Evolutionary conservation across 2,113 vertebrate genomes (phyloP), one percentile per base, ranked within the genome.

Genomic region (Chaetorhynchus papuensis): DNA sequence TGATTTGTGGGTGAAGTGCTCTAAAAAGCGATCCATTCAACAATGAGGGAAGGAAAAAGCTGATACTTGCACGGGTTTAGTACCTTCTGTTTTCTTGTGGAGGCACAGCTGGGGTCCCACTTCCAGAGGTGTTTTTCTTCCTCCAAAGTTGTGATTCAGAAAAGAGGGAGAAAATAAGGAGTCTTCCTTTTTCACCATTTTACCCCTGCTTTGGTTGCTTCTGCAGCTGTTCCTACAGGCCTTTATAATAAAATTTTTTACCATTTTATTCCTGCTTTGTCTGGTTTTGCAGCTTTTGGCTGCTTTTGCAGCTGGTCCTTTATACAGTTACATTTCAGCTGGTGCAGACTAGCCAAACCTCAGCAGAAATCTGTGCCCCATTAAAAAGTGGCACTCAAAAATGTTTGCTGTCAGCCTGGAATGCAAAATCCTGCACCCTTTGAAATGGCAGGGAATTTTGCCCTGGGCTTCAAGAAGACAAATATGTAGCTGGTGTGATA

Each of bases 311-410:
- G 65, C 47, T 85, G 70, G 56, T 80, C 44, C 60, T 83, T 94
- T 93, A 13, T 50, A 11, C 49, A 41, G 66, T 83, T 89, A 47
- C 15, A 33, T 49, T 49, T 86, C 59, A 92, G 41, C 92, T 92
- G 75, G 49, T 22, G 17, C 79, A 78, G 71, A 60, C 87, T 64
- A 83, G 79, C 64, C 53, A 85, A 94, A 92, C 56, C 72, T 90
- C 88, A 86, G 78, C 49, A 93, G 90, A 95, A 97, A 87, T 92
- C 94, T 96, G 88, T 81, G 47, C 44, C 64, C 76, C 30, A 83
- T 96, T 88, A 95, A 91, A 94, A 94, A 85, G 88, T 28, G 35
- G 76, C 33, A 35, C 52, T 96, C 37, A 78, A 20, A 91, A 90
- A 90, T 87, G 52, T 87, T 93, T 75, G 56, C 85, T 2, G 4